Percentiles rank a stretch among this genome's conserved stretches.
Evolutionary conservation across 1,140 invertebrate genomes (phyloP).

Genomic region (Drosophila paulistorum): DNA sequence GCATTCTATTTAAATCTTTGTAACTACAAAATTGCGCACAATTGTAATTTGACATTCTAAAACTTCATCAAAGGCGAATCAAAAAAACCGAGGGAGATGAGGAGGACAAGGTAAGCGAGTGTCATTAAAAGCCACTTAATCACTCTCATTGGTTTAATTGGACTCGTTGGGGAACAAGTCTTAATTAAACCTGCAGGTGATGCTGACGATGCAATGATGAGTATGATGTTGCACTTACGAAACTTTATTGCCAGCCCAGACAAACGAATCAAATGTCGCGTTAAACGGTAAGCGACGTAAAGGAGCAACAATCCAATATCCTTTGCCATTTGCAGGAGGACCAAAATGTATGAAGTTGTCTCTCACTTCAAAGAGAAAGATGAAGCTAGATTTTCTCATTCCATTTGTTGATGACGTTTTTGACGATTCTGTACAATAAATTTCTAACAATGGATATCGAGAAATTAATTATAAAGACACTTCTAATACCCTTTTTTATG

Average conservation of each 20-base stretch:
- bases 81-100: not conserved
- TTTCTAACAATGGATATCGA: not conserved
- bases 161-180: slow-evolving; percentile 12
- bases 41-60: slow-evolving; percentile 5
- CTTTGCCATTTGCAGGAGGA: not conserved
- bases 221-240: not conserved
- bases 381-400: not conserved
- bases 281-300: not conserved
- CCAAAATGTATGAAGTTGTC: not conserved
- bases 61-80: slow-evolving; percentile 14
- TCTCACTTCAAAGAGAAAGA: not conserved
- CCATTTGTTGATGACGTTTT: not conserved
- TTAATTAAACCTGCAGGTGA: slow-evolving; percentile 53
- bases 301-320: not conserved
- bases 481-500: not conserved
- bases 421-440: not conserved
- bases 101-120: not conserved
- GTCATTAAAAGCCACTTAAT: slow-evolving; percentile 69
- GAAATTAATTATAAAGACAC: not conserved
- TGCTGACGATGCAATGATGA: slow-evolving; percentile 12
- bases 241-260: slow-evolving; percentile 2
- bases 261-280: not conserved
- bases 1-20: not conserved
- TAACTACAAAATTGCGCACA: not conserved
- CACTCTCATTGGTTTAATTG: slow-evolving; percentile 48